Evolutionary conservation across 2,113 vertebrate species (phyloP).

Genomic region (Lasiurus cinereus): DNA sequence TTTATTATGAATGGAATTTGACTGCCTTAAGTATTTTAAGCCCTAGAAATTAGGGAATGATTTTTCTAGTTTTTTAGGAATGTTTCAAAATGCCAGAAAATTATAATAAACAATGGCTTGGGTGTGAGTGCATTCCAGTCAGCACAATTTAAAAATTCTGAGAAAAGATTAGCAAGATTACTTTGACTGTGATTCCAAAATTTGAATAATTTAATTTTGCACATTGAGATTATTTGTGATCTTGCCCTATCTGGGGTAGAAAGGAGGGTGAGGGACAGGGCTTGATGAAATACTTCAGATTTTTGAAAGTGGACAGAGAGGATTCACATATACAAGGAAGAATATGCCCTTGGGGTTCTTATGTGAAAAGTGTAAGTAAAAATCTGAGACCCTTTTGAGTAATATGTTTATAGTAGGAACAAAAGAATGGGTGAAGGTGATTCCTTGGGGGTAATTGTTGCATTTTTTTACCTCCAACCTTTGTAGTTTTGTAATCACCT

Average conservation of each 20-base stretch:
- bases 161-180: neutral
- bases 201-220: neutral
- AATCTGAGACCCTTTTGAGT: neutral
- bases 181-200: neutral
- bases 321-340: no score
- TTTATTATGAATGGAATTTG: slow-evolving; percentile 1
- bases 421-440: neutral
- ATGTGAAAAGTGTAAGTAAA: neutral
- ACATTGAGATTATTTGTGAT: neutral
- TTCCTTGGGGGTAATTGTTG: neutral
- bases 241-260: neutral
- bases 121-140: neutral
- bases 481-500: neutral
- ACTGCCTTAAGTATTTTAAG: neutral
- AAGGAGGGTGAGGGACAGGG: neutral
- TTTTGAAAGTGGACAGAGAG: neutral
- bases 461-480: neutral
- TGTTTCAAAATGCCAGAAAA: slow-evolving; percentile 25
- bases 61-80: neutral
- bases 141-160: neutral
- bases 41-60: neutral
- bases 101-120: neutral
- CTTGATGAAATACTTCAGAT: neutral
- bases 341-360: neutral
- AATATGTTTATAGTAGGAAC: neutral